Evolutionary conservation across 2,113 vertebrate genomes (phyloP), one percentile per base, ranked within the genome.

Genomic region (Chionodraco myersi): DNA sequence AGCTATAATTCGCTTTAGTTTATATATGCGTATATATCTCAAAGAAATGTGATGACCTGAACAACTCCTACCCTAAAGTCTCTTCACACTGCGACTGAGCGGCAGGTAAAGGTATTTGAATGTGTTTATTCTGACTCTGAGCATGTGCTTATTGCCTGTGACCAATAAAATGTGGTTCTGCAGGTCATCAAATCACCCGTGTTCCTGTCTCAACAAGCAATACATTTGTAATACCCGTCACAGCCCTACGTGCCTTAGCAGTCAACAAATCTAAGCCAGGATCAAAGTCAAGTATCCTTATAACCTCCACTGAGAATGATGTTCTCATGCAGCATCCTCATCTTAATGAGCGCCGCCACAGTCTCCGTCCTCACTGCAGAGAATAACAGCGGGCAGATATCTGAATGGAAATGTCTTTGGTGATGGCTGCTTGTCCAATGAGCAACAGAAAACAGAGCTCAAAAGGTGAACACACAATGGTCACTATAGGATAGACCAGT

Each of bases 221-320:
- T 23, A 41, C 21, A 41, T 7, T 41, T 41, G 52, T 10, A 26
- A 66, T 52, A 41, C 8, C 36, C 1, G 36, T 52, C 57, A 23
- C 0, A 0, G 45, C 23, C 34, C 16, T 16, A 0, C 10, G 3
- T 49, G 60, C 21, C n/a, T 70, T 72, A 61, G 53, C 49, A 10
- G 45, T 66, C n/a, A 51, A 23, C 61, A 67, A 71, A 54, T 58
- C 69, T 0, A 23, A 78, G 23, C 63, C 21, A 45, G 9, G 54
- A 68, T 75, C 36, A 79, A 26, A 72, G 48, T 66, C 12, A 72
- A 72, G 82, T 23, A n/a, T 45, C 41, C 30, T 79, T 34, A 45
- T 8, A 69, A 10, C 51, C 18, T 69, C 51, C 6, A 5, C 18
- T 59, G 16, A 52, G 26, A 41, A 63, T 11, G 44, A 61, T 13